Evolutionary conservation across 2,888 invertebrate genomes (phyloP), one percentile per base, ranked within the genome.

Genomic region (Trachelus iudaicus): DNA sequence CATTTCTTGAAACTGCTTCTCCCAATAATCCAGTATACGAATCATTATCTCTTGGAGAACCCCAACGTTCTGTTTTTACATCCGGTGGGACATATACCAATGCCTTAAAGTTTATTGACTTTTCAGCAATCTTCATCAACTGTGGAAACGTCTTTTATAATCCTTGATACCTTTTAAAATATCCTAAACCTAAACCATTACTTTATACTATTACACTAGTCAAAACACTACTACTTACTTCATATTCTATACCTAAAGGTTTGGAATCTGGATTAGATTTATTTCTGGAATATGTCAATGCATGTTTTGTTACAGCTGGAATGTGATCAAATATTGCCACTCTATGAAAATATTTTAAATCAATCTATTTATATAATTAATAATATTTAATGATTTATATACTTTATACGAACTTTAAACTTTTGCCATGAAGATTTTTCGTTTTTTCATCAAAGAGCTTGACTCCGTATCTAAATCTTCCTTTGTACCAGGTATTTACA

Each of bases 11-110:
- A 0, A 94, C 93, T 92, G 96, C 94, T 92, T 97, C 96, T 0
- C 95, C 96, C 73, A 96, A 92, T 0, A 97, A 92, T 0, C 97
- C 96, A 11, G 95, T 94, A 84, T 93, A 95, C 0, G 94, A 94
- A 0, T 95, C 95, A 86, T 96, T 96, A 1, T 93, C 85, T 78
- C 93, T 92, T 80, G 92, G 93, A 77, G 92, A 92, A 3, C 96
- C 96, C 96, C 96, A 96, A 87, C 94, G 94, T 80, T 95, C 94
- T 0, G 87, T 87, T 11, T 94, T 93, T 0, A 94, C 92, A 84
- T 95, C 94, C 13, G 89, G 85, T 0, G 95, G 93, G 87, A 95
- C 94, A 85, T 96, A 97, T 74, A 96, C 92, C 73, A 93, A 90
- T 0, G 95, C 94, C 80, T 92, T 92, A 87, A 97, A 97, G 85